Base-by-base conservation (phyloP, 2,888 invertebrate species). In the Erebia aethiops region DNA sequence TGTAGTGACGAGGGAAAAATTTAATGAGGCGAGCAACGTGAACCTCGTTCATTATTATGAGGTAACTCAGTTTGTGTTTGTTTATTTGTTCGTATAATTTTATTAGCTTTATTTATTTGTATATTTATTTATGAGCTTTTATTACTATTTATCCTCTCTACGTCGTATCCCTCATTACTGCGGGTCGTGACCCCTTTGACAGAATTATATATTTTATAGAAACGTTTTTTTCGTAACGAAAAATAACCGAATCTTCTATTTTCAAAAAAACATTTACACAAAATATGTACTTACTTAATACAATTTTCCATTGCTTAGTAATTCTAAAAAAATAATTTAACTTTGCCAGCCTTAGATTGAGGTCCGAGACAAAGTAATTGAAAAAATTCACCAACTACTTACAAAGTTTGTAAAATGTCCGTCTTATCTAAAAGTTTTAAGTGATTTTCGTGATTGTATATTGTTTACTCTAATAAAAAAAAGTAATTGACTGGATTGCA, bases 41-140 rank as follows among this genome's bases (percentile, higher is more conserved):
- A 75, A 82, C 0, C 87, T 90, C 62, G 78, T 82, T 21, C 91
- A 92, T 77, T 87, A 85, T 76, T 89, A 84, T 74, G 87, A 91
- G 87, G 92, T 90, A 35, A 64, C 16, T 61, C 43, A 14, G 46
- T 35, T 46, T 66, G 43, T 16, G 1, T 35, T 60, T 9, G 2
- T 41, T 16, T 8, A 16, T 3, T 43, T 43, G 11, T 16, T 60
- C 43, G n/a, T 7, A 11, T 21, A n/a, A n/a, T n/a, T n/a, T n/a
- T n/a, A n/a, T n/a, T n/a, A n/a, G n/a, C n/a, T n/a, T n/a, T n/a
- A n/a, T n/a, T n/a, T n/a, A n/a, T n/a, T n/a, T n/a, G n/a, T n/a
- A n/a, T n/a, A n/a, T n/a, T n/a, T n/a, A n/a, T n/a, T n/a, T n/a
- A n/a, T n/a, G n/a, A n/a, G n/a, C n/a, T n/a, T n/a, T n/a, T n/a